Evolutionary conservation across 2,797 vertebrate genomes (phyloP).

Genomic region (Squalus acanthias): DNA sequence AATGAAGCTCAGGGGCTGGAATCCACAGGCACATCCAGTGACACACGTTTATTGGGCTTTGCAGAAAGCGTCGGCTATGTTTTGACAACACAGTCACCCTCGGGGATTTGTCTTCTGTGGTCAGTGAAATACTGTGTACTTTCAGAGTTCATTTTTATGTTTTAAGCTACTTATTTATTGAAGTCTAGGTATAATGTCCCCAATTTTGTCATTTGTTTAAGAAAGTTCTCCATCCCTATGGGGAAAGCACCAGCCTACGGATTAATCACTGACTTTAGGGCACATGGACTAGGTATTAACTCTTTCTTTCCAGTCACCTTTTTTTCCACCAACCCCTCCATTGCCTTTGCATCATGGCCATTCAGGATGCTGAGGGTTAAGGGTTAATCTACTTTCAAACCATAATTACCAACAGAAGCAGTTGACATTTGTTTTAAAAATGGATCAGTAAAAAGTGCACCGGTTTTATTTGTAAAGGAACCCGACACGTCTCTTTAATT

Average conservation of each 20-base stretch:
- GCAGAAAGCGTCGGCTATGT: background rate
- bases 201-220: constrained; percentile 11
- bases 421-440: constrained; percentile 33
- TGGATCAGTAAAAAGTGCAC: constrained; percentile 28
- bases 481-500: background rate
- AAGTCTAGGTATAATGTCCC: background rate
- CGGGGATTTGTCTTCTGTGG: background rate
- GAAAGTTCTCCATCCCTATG: background rate
- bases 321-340: background rate
- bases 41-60: background rate
- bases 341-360: background rate
- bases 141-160: background rate
- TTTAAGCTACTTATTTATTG: constrained; percentile 11
- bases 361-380: background rate
- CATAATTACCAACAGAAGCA: background rate
- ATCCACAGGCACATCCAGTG: background rate
- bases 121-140: background rate
- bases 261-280: constrained; percentile 7
- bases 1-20: background rate
- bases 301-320: background rate
- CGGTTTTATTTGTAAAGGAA: constrained; percentile 20
- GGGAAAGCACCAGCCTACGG: background rate
- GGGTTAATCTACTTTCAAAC: constrained; percentile 16
- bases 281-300: background rate
- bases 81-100: background rate